phyloP scores from a whole-genome alignment of 2,888 invertebrate genomes.

The Epistrophe eligans region DNA sequence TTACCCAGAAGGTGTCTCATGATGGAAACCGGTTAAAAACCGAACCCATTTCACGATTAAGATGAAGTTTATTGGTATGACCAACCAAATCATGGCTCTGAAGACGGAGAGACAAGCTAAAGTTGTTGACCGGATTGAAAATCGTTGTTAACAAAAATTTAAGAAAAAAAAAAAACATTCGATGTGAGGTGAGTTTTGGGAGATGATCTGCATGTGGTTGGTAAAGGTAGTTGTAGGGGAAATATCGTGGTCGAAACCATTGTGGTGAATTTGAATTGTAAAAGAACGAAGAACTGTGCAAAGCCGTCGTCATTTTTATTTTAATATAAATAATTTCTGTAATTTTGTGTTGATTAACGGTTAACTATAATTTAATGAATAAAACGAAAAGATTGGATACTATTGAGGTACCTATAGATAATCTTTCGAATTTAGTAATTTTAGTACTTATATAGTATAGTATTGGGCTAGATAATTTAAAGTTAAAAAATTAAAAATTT shows the following conservation, averaged over 20 bases:
- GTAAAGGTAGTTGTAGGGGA: conserved; percentile 6
- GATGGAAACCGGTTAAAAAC: conserved; percentile 62
- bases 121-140: conserved; percentile 40
- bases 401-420: too few relatives aligned
- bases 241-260: background rate
- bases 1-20: conserved; percentile 40
- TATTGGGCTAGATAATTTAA: too few relatives aligned
- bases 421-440: too few relatives aligned
- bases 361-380: too few relatives aligned
- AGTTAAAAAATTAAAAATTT: too few relatives aligned
- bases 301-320: conserved; percentile 1
- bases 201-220: conserved; percentile 3
- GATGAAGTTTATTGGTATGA: conserved; percentile 67
- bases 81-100: conserved; percentile 60
- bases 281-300: background rate
- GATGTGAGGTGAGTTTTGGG: conserved; percentile 55
- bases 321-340: background rate
- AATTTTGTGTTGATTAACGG: background rate
- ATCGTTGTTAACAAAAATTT: conserved; percentile 22
- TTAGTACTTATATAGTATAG: too few relatives aligned
- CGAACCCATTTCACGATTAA: conserved; percentile 66
- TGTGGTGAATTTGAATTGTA: conserved; percentile 4
- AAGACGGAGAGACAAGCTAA: conserved; percentile 6
- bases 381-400: too few relatives aligned
- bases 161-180: conserved; percentile 21